Base-by-base conservation (phyloP, 2,113 vertebrate genomes). In the Zosterops japonicus region DNA sequence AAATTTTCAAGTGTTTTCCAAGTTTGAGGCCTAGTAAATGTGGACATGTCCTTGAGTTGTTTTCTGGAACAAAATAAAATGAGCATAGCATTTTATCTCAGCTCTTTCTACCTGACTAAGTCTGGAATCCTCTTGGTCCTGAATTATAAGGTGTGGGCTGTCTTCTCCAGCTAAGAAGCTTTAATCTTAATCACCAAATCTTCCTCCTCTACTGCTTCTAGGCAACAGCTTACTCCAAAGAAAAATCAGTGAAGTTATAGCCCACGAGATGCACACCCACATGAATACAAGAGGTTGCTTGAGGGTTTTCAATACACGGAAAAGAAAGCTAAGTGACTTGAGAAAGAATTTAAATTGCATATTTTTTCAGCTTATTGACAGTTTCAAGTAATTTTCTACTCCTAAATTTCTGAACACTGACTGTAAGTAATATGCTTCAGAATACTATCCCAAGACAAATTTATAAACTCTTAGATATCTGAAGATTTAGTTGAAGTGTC, bases 141-240 rank as follows among this genome's bases (percentile, higher is more conserved):
- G 29, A 55, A 44, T 67, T 74, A 35, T 63, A 93, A 79, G 25
- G 9, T 50, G 59, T 80, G 8, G 70, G 83, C 14, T 80, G 36
- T 55, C 52, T 82, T 83, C 65, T 90, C n/a, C 55, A 52, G n/a
- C 15, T 76, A 42, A 67, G 53, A 31, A 77, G 7, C 76, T 90
- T 82, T 65, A 89, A 36, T 41, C 49, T 87, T 87, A 84, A n/a
- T 44, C 36, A 65, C 28, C 35, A 71, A 39, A 64, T 31, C 35
- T 84, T 94, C 52, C 55, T 89, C 18, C 29, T 47, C 23, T 79
- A 29, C 41, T 87, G 87, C 94, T 96, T 93, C 87, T 59, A 89
- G 81, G 89, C 83, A 96, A 86, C 70, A 75, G 6, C 12, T 63
- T 35, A 70, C 72, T 95, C 68, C 6, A 11, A 83, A 91, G 63